A percentile compares a stretch with the other conserved stretches of the same genome.
phyloP scores from a whole-genome alignment of 2,888 invertebrate genomes.

The Pandemis heparana region DNA sequence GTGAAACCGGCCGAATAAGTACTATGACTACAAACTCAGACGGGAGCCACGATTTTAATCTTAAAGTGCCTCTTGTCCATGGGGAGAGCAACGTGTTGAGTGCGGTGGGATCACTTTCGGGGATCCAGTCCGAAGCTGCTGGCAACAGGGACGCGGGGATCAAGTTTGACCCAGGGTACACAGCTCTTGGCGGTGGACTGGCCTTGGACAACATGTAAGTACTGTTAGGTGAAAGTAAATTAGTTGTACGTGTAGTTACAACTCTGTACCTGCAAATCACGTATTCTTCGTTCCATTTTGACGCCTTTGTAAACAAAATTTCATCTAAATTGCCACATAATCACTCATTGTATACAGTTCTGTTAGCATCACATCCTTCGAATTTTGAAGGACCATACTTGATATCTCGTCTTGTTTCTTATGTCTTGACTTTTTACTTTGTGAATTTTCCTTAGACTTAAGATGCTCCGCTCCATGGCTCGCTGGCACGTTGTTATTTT shows the following conservation, averaged over 20 bases:
- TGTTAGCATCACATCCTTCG: too few relatives aligned
- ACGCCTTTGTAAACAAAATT: too few relatives aligned
- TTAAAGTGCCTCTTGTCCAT: constrained; percentile 44
- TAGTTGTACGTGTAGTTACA: background rate
- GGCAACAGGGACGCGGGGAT: constrained; percentile 51
- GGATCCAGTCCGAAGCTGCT: constrained; percentile 31
- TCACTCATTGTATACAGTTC: too few relatives aligned
- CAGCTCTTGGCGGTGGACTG: constrained; percentile 57
- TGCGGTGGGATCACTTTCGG: constrained; percentile 42
- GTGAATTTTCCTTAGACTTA: too few relatives aligned
- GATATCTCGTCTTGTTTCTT: too few relatives aligned
- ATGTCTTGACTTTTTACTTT: too few relatives aligned
- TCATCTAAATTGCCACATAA: too few relatives aligned
- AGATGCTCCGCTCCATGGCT: too few relatives aligned
- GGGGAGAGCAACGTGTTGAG: constrained; percentile 44
- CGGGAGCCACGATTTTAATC: constrained; percentile 41
- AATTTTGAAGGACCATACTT: too few relatives aligned
- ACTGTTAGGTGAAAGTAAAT: background rate
- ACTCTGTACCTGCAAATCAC: background rate
- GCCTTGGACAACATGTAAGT: constrained; percentile 64
- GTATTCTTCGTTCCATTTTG: too few relatives aligned
- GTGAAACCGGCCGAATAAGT: constrained; percentile 38
- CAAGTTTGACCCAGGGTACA: constrained; percentile 44
- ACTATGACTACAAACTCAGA: constrained; percentile 40
- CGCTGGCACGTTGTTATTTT: too few relatives aligned